Base-by-base conservation (phyloP, 2,797 vertebrate species). In the Otus scops region DNA sequence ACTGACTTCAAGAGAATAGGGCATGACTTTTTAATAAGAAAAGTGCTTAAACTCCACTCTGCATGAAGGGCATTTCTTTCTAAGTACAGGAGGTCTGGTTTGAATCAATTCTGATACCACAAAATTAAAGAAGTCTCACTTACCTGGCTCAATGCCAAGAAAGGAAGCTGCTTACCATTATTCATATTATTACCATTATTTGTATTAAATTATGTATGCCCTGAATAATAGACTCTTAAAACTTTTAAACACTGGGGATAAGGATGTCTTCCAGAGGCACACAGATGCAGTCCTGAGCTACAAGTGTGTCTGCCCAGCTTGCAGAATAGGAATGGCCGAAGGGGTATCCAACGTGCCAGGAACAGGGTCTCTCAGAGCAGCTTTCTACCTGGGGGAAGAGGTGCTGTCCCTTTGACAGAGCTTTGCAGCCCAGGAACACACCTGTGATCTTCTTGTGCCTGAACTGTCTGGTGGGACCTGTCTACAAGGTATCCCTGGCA, bases 341-440 rank as follows among this genome's bases (percentile, higher is more conserved):
- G 53, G 74, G 4, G 19, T 45, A 22, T 41, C 26, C 54, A 1
- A 0, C 0, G 0, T 61, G 26, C 32, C 19, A 67, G 27, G 64
- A 92, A 39, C 16, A 17, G 21, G 0, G 0, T 26, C 8, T 48
- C 34, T 71, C 13, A 50, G 18, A 48, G 41, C 36, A 82, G 9
- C 28, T 71, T 53, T 50, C 56, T 60, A 4, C 32, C 10, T 64
- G 38, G 9, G 6, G 7, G 11, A 60, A 9, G 28, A 75, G 27
- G 56, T 7, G 9, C 26, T 4, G 3, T 22, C 36, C 11, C 32
- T 73, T 43, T 16, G 48, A 54, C n/a, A 71, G 81, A 88, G 41
- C 32, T 91, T n/a, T 92, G 28, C 28, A 84, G 65, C 38, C 16
- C 7, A 4, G n/a, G n/a, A 92, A 34, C 20, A 57, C 10, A 74